Evolutionary conservation across 92 coral and sea anemone genomes (phyloP).

Genomic region (Micromussa lordhowensis): DNA sequence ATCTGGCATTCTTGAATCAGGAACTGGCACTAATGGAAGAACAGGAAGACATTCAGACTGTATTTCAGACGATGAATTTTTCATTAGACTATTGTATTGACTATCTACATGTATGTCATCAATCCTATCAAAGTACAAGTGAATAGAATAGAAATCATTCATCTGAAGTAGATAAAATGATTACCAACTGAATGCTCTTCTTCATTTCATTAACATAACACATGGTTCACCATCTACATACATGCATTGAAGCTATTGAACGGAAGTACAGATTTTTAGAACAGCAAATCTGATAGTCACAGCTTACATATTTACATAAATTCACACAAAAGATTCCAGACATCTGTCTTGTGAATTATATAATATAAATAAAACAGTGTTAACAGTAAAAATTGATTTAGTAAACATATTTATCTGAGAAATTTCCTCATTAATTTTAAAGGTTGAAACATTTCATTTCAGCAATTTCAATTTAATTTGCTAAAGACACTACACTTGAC

Average conservation of each 20-base stretch:
- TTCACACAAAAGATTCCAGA: background rate
- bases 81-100: background rate
- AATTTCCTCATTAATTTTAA: background rate
- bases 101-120: background rate
- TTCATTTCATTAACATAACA: background rate
- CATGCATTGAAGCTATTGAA: background rate
- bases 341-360: background rate
- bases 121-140: background rate
- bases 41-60: background rate
- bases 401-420: no score
- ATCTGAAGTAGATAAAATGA: background rate
- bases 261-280: background rate
- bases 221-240: background rate
- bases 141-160: background rate
- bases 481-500: no score
- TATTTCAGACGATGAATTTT: constrained; percentile 9
- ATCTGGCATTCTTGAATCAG: constrained; percentile 93
- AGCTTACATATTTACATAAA: background rate
- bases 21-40: constrained; percentile 77
- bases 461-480: no score
- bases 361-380: background rate
- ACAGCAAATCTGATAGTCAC: background rate
- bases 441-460: no score
- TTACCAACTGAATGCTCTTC: background rate
- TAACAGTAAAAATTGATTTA: background rate